A percentile compares a stretch with the other conserved stretches of the same genome.
phyloP scores from a whole-genome alignment of 2,888 invertebrate genomes.

The Dione juno region DNA sequence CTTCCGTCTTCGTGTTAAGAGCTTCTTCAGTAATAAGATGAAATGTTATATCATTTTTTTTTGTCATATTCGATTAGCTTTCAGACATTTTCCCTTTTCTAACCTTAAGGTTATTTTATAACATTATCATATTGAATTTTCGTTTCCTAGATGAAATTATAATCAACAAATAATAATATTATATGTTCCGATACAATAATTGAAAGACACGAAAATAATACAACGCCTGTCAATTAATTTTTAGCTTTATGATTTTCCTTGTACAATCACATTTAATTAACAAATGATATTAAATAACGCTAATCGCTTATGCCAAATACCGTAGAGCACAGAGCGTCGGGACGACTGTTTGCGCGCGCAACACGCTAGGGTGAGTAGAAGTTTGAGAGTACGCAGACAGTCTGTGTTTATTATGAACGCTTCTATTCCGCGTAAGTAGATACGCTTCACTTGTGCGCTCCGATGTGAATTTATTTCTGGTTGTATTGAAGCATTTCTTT shows the following conservation, averaged over 20 bases:
- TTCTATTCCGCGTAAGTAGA: conserved; percentile 18
- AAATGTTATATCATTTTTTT: conserved; percentile 6
- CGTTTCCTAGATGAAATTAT: too few species aligned
- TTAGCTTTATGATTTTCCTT: too few species aligned
- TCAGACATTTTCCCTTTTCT: neutral
- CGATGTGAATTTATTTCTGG: neutral
- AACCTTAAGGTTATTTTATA: too few species aligned
- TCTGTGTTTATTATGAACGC: conserved; percentile 41
- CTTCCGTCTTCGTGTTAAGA: conserved; percentile 5
- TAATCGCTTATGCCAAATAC: conserved; percentile 43
- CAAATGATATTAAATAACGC: conserved; percentile 40
- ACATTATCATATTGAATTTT: too few species aligned
- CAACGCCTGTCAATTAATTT: too few species aligned
- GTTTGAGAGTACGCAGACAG: conserved; percentile 41
- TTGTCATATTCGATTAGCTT: neutral
- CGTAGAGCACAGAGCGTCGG: conserved; percentile 50
- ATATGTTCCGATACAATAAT: too few species aligned
- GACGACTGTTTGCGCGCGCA: conserved; percentile 65
- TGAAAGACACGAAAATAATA: too few species aligned
- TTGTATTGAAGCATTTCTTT: neutral
- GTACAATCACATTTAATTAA: too few species aligned
- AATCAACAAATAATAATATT: too few species aligned
- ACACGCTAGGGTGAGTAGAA: conserved; percentile 50
- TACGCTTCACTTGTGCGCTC: conserved; percentile 20
- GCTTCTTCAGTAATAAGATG: neutral